These are phyloP conservation scores for Erebia palarica DNA, from an alignment of 2,888 invertebrate species.

Conservation along the genomic window DNA sequence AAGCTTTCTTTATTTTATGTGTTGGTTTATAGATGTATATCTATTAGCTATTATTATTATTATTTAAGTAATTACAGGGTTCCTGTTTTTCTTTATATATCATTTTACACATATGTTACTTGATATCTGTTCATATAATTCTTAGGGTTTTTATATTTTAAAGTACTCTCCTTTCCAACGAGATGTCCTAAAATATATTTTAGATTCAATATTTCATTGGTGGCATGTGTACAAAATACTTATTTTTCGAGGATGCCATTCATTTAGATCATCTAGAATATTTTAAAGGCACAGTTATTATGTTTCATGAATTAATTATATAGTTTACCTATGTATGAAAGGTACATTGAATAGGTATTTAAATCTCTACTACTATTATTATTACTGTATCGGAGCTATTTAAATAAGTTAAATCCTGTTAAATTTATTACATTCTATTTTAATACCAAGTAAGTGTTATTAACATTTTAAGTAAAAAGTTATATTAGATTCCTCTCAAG, in stretches of 20 bases:
- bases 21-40: neutral
- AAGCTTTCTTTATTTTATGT: neutral
- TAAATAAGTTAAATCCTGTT: slow-evolving; percentile 81
- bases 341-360: slow-evolving; percentile 26
- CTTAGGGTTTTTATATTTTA: neutral
- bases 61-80: neutral
- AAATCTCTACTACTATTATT: slow-evolving; percentile 32
- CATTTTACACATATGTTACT: neutral
- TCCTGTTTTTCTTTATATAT: neutral
- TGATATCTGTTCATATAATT: neutral
- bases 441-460: slow-evolving; percentile 79
- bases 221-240: slow-evolving; percentile 16
- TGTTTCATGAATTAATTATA: slow-evolving; percentile 6
- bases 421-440: slow-evolving; percentile 82
- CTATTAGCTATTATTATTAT: neutral
- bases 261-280: slow-evolving; percentile 16
- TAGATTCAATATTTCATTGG: neutral
- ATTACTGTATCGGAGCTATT: slow-evolving; percentile 53
- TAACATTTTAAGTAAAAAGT: slow-evolving; percentile 69
- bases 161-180: neutral
- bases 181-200: neutral
- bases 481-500: slow-evolving; percentile 59
- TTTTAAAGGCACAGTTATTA: slow-evolving; percentile 6
- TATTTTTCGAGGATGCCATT: slow-evolving; percentile 12
- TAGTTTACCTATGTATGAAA: slow-evolving; percentile 14